Percentiles rank a stretch among this genome's conserved stretches.
These are phyloP conservation scores for Apodemia hepburni DNA, from an alignment of 2,888 invertebrate species.

Conservation along the genomic window DNA sequence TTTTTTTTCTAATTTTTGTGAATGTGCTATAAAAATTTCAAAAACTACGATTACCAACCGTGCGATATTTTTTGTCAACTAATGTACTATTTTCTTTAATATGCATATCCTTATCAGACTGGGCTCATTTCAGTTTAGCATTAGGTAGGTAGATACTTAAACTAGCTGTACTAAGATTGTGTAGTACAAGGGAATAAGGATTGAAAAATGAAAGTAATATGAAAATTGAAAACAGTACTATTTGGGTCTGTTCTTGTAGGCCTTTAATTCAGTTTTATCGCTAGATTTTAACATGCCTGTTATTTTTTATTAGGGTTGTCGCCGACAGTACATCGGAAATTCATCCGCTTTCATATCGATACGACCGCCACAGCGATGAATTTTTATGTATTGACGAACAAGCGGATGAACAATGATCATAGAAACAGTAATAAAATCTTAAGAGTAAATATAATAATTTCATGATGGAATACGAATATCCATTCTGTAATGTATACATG, in stretches of 20 bases:
- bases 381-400: neutral
- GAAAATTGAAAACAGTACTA: neutral
- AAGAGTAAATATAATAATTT: neutral
- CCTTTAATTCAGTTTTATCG: neutral
- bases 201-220: neutral
- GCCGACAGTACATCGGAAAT: neutral
- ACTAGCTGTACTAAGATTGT: no score
- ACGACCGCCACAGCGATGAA: neutral
- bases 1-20: no score
- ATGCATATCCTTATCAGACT: no score
- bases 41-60: no score
- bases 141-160: no score
- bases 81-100: no score
- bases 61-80: no score
- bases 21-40: no score
- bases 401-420: neutral
- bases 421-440: neutral
- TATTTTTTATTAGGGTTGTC: conserved; percentile 2
- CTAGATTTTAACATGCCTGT: neutral
- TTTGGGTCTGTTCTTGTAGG: neutral
- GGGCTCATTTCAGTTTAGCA: no score
- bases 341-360: neutral
- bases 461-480: neutral
- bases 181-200: neutral
- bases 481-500: no score